Base-by-base conservation (phyloP, 2,888 invertebrate species). In the Rhamnusium bicolor region DNA sequence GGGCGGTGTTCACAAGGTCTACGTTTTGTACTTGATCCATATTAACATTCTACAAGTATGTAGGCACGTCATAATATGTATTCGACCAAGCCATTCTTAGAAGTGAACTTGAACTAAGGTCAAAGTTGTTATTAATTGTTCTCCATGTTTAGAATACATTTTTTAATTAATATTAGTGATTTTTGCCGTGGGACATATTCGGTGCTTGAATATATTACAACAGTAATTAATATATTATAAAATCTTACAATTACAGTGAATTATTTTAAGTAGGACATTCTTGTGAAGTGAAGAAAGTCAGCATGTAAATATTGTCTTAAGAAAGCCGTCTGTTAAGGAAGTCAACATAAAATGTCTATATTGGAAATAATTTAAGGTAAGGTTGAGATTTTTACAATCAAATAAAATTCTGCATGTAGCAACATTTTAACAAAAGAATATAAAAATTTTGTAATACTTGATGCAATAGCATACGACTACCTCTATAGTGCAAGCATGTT, bases 81-180 rank as follows among this genome's bases (percentile, higher is more conserved):
- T 69, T 47, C 63, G 60, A 72, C 63, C 76, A 63, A 74, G 56
- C 78, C 77, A 78, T 78, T 73, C 75, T 76, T 74, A 75, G 71
- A 74, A 69, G 72, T 81, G 81, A 81, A 80, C 81, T 81, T 81
- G 81, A 77, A 76, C 76, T 69, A 71, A 78, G 78, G 76, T 78
- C 75, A 73, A 63, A 75, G 71, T 67, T 75, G 75, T 73, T 71
- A 60, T 67, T 71, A 67, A 60, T 53, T 66, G 66, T 40, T 7
- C 27, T 40, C 65, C 66, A 67, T 67, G 66, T 56, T n/a, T 32
- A 65, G 53, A 14, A 65, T 32, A 53, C 51, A 16, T 12, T 53
- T 53, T 65, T 51, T 53, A 32, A 65, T 18, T 18, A 32, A 8
- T n/a, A 29, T 32, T 29, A 19, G 65, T 53, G 65, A 53, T 53